Evolutionary conservation across 2,888 invertebrate species (phyloP), one percentile per base, ranked within the genome.

Genomic region (Rhaphigaster nebulosa): DNA sequence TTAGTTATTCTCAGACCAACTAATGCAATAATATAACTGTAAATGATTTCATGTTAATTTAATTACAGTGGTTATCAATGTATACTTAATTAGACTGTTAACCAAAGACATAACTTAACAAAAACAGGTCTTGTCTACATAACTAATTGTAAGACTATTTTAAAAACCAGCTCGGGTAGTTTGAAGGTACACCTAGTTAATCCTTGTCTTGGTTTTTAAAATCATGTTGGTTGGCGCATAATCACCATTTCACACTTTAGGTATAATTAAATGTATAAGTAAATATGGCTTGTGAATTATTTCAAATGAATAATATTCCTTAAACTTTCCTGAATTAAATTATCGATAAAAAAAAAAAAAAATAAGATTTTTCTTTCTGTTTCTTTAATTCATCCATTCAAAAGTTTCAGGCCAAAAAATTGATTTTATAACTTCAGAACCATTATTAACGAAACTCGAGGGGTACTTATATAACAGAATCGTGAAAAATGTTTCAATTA

Each of bases 61-160:
- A 60, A 60, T n/a, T 10, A n/a, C 8, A n/a, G 10, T n/a, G n/a
- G 26, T 10, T 60, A 6, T 60, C 60, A 60, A 60, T 60, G 8
- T 10, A n/a, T n/a, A n/a, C n/a, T 1, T 60, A 60, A 60, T 60
- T 6, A 12, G n/a, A 60, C 60, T n/a, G 1, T 60, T 26, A n/a
- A n/a, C 26, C n/a, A 12, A n/a, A 6, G n/a, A 60, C 60, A 60
- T 26, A 12, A n/a, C 60, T 60, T n/a, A n/a, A n/a, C 60, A n/a
- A 60, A 60, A 60, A 60, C 60, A 60, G 60, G 60, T 60, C 60
- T 60, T 52, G 10, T 60, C 60, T n/a, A 60, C n/a, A n/a, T 60
- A n/a, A 60, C 1, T n/a, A n/a, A n/a, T n/a, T n/a, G n/a, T n/a
- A n/a, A n/a, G n/a, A 60, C 5, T n/a, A 60, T 60, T 60, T 60